Base-by-base conservation (phyloP, 2,113 vertebrate genomes). In the Scalopus aquaticus region DNA sequence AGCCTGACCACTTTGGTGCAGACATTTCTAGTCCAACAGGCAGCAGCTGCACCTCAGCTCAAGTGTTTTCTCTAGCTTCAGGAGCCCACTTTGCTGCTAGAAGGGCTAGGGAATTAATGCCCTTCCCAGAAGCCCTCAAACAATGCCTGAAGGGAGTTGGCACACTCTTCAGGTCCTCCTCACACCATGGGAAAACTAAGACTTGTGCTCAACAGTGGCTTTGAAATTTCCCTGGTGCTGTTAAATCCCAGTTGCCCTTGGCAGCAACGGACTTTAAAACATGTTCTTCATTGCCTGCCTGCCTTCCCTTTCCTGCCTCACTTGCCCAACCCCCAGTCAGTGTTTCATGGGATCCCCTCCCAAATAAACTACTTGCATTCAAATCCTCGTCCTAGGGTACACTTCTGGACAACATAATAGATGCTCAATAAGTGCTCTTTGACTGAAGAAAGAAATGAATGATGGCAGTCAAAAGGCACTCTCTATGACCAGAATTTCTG, bases 341-440 rank as follows among this genome's bases (percentile, higher is more conserved):
- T n/a, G 19, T 74, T 79, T 88, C 56, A 78, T 78, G 11, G 37
- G 49, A 24, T 94, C 76, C 35, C 42, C 62, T 93, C 64, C 58
- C 78, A 90, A 70, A 90, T 77, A 91, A 91, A 91, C 39, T 35
- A 56, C 73, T 91, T 80, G 7, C 8, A 17, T 96, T 88, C 64
- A 74, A 89, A 94, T 67, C 28, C 32, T 73, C 80, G 16, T 81
- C 74, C 42, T 42, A 76, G 56, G 13, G 17, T 72, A 56, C 46
- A 51, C 79, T 87, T 78, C 70, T 83, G 42, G 39, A 39, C 60
- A 78, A 73, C n/a, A 17, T 67, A 70, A 44, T 39, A 95, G n/a
- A 79, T 94, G n/a, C n/a, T 81, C 44, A 85, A 46, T 54, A 90
- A 93, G 78, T 67, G 26, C 82, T 74, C 84, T 90, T 87, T 51